Conservation (phyloP, 2,888 invertebrate genomes). For the Eudasyphora cyanicolor region DNA sequence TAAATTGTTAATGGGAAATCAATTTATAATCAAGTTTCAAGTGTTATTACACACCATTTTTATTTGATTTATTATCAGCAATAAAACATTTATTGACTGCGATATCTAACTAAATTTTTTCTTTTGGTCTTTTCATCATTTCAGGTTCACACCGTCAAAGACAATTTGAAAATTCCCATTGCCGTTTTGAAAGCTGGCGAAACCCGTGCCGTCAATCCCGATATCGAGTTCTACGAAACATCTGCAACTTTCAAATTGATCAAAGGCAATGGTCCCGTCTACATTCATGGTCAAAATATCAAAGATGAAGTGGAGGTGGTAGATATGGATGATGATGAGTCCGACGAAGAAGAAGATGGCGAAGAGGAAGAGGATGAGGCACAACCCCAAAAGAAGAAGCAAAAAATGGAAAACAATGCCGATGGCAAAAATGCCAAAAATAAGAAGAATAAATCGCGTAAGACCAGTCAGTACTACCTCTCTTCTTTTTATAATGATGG, state of each 20-base stretch:
- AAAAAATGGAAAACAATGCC: constrained; percentile 86
- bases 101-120: neutral
- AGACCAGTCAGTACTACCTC: constrained; percentile 56
- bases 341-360: constrained; percentile 82
- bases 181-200: constrained; percentile 90
- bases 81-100: neutral
- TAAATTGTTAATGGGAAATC: neutral
- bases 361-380: constrained; percentile 87
- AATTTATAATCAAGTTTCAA: neutral
- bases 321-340: constrained; percentile 89
- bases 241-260: constrained; percentile 91
- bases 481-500: constrained; percentile 50
- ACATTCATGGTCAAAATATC: constrained; percentile 91
- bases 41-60: neutral
- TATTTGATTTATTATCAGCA: neutral
- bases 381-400: constrained; percentile 89
- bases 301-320: constrained; percentile 91
- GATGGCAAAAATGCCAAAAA: constrained; percentile 88
- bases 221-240: constrained; percentile 92
- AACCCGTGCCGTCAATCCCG: constrained; percentile 87
- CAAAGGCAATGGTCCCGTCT: constrained; percentile 89
- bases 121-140: constrained; percentile 45
- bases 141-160: constrained; percentile 80
- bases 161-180: constrained; percentile 90
- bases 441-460: constrained; percentile 81